Conservation (phyloP, 2,797 vertebrate species). For the Knipowitschia caucasica region DNA sequence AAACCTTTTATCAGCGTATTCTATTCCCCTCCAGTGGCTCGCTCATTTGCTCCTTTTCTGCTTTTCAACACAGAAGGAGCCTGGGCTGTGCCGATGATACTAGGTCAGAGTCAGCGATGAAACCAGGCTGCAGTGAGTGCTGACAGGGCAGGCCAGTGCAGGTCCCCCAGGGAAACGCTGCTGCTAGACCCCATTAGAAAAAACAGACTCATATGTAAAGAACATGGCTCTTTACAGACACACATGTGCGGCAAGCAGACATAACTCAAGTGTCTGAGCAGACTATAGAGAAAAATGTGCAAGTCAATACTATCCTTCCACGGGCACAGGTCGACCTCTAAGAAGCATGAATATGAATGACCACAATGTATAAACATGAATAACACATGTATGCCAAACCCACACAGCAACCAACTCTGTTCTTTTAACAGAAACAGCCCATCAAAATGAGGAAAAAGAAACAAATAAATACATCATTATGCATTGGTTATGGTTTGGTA, state of each 20-base stretch:
- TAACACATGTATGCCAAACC: conserved; percentile 75
- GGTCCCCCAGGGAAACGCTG: conserved; percentile 39
- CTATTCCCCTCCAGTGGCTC: conserved; percentile 16
- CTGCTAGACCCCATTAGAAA: conserved; percentile 51
- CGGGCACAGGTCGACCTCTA: conserved; percentile 59
- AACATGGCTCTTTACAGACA: conserved; percentile 45
- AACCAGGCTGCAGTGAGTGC: conserved; percentile 46
- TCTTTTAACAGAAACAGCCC: conserved; percentile 44
- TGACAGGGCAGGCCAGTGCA: conserved; percentile 49
- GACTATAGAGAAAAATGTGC: conserved; percentile 63
- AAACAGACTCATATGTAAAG: conserved; percentile 49
- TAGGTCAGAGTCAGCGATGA: conserved; percentile 33
- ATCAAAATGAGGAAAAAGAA: conserved; percentile 36
- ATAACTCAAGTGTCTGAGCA: conserved; percentile 62
- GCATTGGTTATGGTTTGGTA: conserved; percentile 64
- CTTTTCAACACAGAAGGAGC: conserved; percentile 52
- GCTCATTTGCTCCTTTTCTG: conserved; percentile 15
- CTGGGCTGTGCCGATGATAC: conserved; percentile 45
- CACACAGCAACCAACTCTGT: conserved; percentile 60
- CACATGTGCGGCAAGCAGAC: conserved; percentile 39
- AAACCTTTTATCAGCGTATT: conserved; percentile 41
- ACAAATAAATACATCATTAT: conserved; percentile 73
- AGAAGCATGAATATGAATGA: conserved; percentile 75
- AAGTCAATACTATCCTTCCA: conserved; percentile 63
- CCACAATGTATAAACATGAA: conserved; percentile 79